Conservation (phyloP, 2,113 vertebrate species). For the Notothenia coriiceps region DNA sequence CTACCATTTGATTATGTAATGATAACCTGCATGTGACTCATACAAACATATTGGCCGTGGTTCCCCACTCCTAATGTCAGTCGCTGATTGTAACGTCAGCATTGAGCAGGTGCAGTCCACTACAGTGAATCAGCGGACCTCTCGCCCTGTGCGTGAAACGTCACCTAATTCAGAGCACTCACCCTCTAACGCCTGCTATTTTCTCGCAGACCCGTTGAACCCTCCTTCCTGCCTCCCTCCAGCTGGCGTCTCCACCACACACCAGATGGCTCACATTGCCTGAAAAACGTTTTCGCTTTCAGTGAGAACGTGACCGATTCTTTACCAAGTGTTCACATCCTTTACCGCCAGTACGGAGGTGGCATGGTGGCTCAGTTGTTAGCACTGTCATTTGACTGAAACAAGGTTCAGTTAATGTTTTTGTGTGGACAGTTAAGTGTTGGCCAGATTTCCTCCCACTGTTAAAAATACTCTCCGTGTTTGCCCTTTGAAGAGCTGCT, state of each 20-base stretch:
- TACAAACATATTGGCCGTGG: too few relatives aligned
- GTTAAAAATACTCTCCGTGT: background rate
- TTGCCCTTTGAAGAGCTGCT: conserved; percentile 5
- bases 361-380: conserved; percentile 51
- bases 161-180: conserved; percentile 54
- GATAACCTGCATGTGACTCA: background rate
- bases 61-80: background rate
- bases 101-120: conserved; percentile 32
- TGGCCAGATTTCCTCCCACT: conserved; percentile 18
- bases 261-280: conserved; percentile 72
- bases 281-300: conserved; percentile 72
- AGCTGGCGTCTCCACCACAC: conserved; percentile 75
- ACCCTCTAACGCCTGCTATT: conserved; percentile 49
- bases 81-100: conserved; percentile 6
- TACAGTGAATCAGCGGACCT: conserved; percentile 49
- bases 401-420: conserved; percentile 25
- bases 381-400: conserved; percentile 49
- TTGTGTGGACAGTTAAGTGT: conserved; percentile 28
- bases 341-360: conserved; percentile 50
- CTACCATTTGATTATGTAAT: background rate
- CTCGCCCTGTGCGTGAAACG: conserved; percentile 38
- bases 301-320: conserved; percentile 65
- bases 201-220: conserved; percentile 53
- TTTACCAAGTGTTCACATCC: conserved; percentile 54
- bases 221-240: conserved; percentile 61